A percentile compares a stretch with the other conserved stretches of the same genome.
Conservation (phyloP, 2,113 vertebrate genomes). For the Hipposideros armiger region DNA sequence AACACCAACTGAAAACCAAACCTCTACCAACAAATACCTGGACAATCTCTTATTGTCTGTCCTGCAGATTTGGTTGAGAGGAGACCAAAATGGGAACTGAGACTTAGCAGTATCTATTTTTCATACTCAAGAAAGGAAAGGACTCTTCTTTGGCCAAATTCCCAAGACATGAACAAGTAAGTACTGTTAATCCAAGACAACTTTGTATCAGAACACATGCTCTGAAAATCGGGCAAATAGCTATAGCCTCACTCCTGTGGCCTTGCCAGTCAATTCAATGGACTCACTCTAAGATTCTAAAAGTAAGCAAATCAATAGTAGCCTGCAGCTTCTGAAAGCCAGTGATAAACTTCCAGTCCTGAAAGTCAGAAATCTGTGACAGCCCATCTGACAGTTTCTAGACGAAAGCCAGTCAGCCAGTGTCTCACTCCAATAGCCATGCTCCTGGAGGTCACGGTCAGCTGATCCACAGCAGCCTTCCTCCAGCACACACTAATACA, state of each 20-base stretch:
- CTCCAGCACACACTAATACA: rapidly evolving
- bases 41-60: neutral
- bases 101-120: neutral
- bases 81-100: neutral
- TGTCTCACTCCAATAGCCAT: neutral
- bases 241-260: neutral
- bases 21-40: neutral
- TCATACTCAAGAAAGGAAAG: neutral
- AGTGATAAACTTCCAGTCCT: too few species aligned
- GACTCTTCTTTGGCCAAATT: neutral
- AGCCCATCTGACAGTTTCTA: neutral
- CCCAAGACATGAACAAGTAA: neutral
- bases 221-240: neutral
- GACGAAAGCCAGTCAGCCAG: neutral
- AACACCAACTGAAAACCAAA: neutral
- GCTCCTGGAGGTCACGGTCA: neutral
- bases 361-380: neutral
- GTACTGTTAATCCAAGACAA: neutral
- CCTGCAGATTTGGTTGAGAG: neutral
- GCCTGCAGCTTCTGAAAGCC: neutral
- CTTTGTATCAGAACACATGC: neutral
- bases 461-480: neutral
- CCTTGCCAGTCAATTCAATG: neutral
- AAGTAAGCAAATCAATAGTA: neutral
- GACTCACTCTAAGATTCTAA: neutral